phyloP scores from a whole-genome alignment of 2,113 vertebrate species.

The Hydrochoerus hydrochaeris region DNA sequence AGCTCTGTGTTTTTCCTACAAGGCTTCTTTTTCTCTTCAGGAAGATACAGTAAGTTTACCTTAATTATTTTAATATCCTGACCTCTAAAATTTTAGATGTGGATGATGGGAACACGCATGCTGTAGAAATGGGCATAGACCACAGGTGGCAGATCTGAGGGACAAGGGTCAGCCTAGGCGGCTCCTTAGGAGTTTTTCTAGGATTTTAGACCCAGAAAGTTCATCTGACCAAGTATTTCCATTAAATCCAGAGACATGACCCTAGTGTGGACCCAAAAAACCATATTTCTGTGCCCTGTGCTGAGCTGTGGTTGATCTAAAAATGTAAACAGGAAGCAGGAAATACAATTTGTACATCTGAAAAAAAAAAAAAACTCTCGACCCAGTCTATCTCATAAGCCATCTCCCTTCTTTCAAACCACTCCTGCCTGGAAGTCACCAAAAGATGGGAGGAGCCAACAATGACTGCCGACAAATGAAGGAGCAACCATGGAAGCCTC shows the following conservation, averaged over 20 bases:
- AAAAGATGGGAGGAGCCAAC: neutral
- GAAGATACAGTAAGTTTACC: slow-evolving; percentile 59
- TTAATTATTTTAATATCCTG: slow-evolving; percentile 66
- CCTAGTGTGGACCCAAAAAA: neutral
- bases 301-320: neutral
- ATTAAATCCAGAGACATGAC: neutral
- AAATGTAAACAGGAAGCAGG: neutral
- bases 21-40: slow-evolving; percentile 29
- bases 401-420: neutral
- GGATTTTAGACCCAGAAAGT: neutral
- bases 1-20: slow-evolving; percentile 53
- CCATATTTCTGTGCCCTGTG: neutral
- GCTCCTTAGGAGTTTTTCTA: neutral
- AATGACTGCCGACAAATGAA: neutral
- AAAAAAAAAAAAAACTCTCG: neutral
- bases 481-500: neutral
- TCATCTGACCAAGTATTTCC: neutral
- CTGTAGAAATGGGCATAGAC: neutral
- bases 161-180: neutral
- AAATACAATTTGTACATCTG: neutral
- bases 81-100: slow-evolving; percentile 26
- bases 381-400: neutral
- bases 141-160: neutral
- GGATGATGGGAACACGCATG: neutral
- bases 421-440: neutral